Evolutionary conservation across 2,113 vertebrate species (phyloP).

Genomic region (Rissa tridactyla): DNA sequence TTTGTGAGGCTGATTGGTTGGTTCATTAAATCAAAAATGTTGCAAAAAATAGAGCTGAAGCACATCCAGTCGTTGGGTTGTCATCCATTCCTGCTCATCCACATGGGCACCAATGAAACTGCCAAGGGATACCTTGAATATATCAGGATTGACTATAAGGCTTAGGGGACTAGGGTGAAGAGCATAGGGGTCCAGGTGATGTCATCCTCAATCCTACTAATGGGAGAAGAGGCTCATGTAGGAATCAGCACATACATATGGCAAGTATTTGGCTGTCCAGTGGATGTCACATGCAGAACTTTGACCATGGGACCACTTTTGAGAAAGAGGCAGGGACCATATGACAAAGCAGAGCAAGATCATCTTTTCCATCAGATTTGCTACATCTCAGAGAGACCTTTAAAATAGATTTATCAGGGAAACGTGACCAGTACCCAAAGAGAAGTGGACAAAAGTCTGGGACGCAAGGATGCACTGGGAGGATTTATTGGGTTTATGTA

Average conservation of each 20-base stretch:
- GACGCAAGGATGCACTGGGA: background rate
- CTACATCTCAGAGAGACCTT: background rate
- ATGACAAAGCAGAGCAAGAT: background rate
- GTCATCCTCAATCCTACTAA: background rate
- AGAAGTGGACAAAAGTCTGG: background rate
- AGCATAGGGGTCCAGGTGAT: background rate
- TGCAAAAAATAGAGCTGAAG: background rate
- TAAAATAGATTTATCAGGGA: background rate
- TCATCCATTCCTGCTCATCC: background rate
- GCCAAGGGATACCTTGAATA: background rate
- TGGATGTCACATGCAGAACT: background rate
- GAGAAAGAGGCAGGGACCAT: background rate
- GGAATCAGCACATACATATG: background rate
- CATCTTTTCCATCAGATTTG: background rate
- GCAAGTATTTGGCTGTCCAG: background rate
- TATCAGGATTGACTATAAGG: background rate
- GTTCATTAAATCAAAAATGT: background rate
- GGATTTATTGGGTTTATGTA: background rate
- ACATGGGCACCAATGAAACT: no score
- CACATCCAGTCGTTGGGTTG: background rate
- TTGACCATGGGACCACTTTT: background rate
- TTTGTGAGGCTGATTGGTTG: background rate
- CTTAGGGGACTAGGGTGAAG: background rate
- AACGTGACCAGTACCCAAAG: background rate
- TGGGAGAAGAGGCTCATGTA: background rate